Conservation (phyloP, 2,888 invertebrate species). For the Archaeoteleia sp. region DNA sequence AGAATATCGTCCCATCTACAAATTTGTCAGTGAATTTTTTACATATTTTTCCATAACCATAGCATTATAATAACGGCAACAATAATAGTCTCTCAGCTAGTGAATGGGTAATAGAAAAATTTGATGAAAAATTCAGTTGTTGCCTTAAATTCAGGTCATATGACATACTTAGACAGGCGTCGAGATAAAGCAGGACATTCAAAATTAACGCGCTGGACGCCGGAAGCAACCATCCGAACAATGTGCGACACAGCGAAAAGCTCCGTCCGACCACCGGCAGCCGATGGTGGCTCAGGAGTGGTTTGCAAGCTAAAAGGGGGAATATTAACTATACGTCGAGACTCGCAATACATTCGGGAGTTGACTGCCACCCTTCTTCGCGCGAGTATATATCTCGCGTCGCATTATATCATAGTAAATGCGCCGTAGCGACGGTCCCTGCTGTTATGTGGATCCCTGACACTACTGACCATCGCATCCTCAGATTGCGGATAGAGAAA, state of each 20-base stretch:
- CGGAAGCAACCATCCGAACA: conserved; percentile 23
- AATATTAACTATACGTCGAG: conserved; percentile 22
- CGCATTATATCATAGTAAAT: conserved; percentile 23
- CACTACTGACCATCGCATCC: too few relatives aligned
- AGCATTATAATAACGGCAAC: too few relatives aligned
- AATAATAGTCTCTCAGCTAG: too few relatives aligned
- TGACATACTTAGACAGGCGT: conserved; percentile 10
- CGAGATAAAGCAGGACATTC: conserved; percentile 23
- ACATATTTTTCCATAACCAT: too few relatives aligned
- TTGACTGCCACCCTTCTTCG: conserved; percentile 14
- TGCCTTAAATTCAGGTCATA: conserved; percentile 1
- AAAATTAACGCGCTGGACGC: conserved; percentile 18
- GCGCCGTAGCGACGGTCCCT: conserved; percentile 11
- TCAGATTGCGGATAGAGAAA: too few relatives aligned
- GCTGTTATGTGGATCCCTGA: too few relatives aligned
- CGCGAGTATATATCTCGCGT: conserved; percentile 9
- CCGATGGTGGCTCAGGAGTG: conserved; percentile 16
- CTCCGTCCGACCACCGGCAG: conserved; percentile 14
- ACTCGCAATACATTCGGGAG: conserved; percentile 13
- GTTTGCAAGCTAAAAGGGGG: conserved; percentile 7
- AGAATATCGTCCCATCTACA: too few relatives aligned
- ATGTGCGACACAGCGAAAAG: conserved; percentile 22
- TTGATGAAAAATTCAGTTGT: too few relatives aligned
- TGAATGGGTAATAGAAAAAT: too few relatives aligned
- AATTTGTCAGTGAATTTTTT: too few relatives aligned